Percentiles rank a stretch among this genome's conserved stretches.
These are phyloP conservation scores for Eugnorisma glareosa DNA, from an alignment of 2,888 invertebrate genomes.

Conservation along the genomic window DNA sequence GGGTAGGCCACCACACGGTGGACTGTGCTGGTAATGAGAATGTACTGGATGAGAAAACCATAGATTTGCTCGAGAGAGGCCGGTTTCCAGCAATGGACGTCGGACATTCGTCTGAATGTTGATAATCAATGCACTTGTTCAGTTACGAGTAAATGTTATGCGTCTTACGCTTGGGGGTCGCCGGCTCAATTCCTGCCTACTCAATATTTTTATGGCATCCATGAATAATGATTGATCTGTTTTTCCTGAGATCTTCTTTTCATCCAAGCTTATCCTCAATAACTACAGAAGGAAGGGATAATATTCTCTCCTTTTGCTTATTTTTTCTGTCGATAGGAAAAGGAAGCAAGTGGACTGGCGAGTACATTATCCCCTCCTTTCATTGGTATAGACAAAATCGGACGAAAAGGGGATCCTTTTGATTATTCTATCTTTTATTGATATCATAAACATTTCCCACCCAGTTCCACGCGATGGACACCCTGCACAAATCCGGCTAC, in stretches of 20 bases:
- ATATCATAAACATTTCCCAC: neutral
- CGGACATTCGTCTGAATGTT: neutral
- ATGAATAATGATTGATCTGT: neutral
- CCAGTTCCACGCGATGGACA: slow-evolving; percentile 99
- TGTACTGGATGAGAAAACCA: neutral
- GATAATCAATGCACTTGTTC: neutral
- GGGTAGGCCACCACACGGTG: neutral
- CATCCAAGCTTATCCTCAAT: neutral
- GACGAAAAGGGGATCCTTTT: neutral
- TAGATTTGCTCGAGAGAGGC: neutral
- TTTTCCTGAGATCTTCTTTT: neutral
- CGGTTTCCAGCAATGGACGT: neutral
- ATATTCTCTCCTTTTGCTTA: neutral
- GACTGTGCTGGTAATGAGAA: neutral
- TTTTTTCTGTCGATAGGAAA: neutral
- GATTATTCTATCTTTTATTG: neutral
- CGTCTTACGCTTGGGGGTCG: neutral
- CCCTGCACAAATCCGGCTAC: slow-evolving; percentile 97
- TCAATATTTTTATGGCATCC: neutral
- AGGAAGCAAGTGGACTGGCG: neutral
- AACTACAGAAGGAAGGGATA: neutral
- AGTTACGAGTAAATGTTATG: neutral
- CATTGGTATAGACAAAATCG: neutral
- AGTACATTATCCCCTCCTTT: neutral
- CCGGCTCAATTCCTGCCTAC: neutral